Conservation (phyloP, 2,113 vertebrate genomes). For the Aleadryas rufinucha region DNA sequence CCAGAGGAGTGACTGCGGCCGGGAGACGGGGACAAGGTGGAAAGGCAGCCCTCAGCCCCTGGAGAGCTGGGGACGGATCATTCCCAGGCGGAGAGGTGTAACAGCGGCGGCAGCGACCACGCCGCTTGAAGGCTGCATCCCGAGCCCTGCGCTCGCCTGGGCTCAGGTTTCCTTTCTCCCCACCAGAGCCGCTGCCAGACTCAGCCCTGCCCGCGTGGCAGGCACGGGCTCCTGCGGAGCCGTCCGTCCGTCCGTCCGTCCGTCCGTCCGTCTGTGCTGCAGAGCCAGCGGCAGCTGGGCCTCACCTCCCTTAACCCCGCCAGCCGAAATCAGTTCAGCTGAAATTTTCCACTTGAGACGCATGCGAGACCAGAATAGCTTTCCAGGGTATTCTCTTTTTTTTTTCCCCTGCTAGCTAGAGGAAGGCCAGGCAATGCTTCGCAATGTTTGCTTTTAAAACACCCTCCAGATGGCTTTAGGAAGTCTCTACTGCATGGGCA, state of each 20-base stretch:
- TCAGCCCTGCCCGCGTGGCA: neutral
- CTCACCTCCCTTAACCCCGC: constrained; percentile 7
- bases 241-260: neutral
- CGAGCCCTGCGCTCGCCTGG: fast-evolving
- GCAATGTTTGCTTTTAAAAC: neutral
- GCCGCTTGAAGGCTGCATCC: neutral
- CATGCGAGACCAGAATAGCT: neutral
- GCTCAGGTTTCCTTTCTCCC: neutral
- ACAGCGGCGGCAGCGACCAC: neutral
- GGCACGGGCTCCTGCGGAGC: neutral
- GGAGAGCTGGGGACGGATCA: fast-evolving
- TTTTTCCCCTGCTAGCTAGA: neutral
- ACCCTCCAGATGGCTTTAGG: neutral
- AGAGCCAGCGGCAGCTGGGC: neutral
- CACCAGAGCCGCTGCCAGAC: neutral
- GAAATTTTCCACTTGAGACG: constrained; percentile 36
- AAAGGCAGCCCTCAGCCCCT: fast-evolving
- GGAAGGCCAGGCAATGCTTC: neutral
- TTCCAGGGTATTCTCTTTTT: neutral
- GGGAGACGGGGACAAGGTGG: fast-evolving
- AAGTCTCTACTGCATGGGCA: neutral
- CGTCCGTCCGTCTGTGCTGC: neutral
- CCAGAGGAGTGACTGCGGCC: fast-evolving
- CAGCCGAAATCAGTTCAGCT: neutral
- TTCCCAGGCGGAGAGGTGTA: fast-evolving